These are phyloP conservation scores for Uropetala carovei DNA, from an alignment of 2,888 invertebrate species.

Conservation along the genomic window DNA sequence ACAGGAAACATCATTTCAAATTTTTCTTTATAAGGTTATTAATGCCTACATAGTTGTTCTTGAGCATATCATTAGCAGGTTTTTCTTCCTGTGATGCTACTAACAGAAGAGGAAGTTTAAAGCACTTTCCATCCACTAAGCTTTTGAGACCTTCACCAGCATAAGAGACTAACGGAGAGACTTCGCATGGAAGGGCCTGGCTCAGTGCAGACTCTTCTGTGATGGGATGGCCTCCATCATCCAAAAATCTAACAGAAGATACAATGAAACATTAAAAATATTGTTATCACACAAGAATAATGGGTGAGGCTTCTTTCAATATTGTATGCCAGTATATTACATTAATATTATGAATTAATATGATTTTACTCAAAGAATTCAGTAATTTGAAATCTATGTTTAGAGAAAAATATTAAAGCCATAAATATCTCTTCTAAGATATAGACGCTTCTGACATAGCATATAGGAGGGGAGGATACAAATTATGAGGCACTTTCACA, in stretches of 20 bases:
- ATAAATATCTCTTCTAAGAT: too few relatives aligned
- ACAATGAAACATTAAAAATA: not conserved
- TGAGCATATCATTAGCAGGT: constrained; percentile 43
- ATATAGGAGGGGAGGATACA: too few relatives aligned
- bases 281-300: not conserved
- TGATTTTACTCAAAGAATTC: too few relatives aligned
- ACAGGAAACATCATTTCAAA: constrained; percentile 32
- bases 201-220: constrained; percentile 66
- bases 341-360: not conserved
- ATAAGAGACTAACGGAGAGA: constrained; percentile 94
- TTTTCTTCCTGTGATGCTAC: constrained; percentile 38
- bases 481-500: too few relatives aligned
- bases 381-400: too few relatives aligned
- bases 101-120: constrained; percentile 82
- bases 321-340: not conserved
- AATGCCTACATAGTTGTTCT: constrained; percentile 30
- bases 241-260: constrained; percentile 25
- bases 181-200: constrained; percentile 82
- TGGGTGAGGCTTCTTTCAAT: not conserved
- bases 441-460: too few relatives aligned
- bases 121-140: constrained; percentile 82
- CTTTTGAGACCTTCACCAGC: constrained; percentile 90
- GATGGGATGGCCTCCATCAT: constrained; percentile 52
- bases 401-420: too few relatives aligned
- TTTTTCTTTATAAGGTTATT: constrained; percentile 15